These are phyloP conservation scores for Halcyon leucocephala DNA, from an alignment of 2,797 vertebrate species.

Conservation along the genomic window DNA sequence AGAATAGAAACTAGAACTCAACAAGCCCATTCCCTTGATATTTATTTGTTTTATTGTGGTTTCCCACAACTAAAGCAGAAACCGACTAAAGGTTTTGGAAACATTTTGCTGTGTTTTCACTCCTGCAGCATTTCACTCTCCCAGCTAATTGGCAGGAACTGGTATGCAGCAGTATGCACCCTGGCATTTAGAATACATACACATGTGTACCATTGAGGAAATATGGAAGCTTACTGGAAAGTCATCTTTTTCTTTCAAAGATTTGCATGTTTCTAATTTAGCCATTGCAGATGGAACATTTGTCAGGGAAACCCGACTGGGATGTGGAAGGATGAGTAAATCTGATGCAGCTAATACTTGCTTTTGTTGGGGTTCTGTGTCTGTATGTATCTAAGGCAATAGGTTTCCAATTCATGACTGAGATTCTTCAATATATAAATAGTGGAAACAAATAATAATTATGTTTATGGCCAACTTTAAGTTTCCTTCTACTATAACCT, in stretches of 20 bases:
- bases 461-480: background rate
- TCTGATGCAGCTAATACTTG: background rate
- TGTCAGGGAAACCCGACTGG: background rate
- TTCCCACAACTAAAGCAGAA: conserved; percentile 13
- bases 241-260: background rate
- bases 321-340: background rate
- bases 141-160: background rate
- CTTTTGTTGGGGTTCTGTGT: background rate
- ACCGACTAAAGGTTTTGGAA: background rate
- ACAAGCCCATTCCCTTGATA: background rate
- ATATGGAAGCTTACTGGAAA: background rate
- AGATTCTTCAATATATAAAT: background rate
- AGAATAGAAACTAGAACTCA: background rate
- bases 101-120: background rate
- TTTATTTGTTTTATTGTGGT: background rate
- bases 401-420: background rate
- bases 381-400: background rate
- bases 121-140: background rate
- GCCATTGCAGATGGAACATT: background rate
- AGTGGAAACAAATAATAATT: background rate
- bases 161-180: background rate
- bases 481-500: background rate
- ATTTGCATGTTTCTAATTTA: background rate
- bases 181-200: background rate
- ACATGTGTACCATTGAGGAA: background rate